Evolutionary conservation across 2,113 vertebrate genomes (phyloP), one percentile per base, ranked within the genome.

Genomic region (Spea bombifrons): DNA sequence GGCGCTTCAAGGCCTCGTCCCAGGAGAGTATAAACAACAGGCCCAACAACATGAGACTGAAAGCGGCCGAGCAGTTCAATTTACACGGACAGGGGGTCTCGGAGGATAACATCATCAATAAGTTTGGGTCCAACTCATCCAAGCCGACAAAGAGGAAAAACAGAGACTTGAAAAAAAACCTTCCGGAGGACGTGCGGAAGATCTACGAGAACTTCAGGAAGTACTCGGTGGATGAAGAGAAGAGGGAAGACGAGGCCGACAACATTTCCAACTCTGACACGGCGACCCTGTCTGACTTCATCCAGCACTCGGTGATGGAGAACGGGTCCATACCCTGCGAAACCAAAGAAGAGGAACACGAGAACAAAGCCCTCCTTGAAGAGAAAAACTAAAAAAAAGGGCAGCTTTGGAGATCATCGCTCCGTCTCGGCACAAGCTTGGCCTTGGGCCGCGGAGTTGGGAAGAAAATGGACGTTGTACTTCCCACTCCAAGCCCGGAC

Each of bases 11-110:
- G 85, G 96, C 97, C 9, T 95, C 96, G 1, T 98, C 97, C 82
- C 97, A 99, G 88, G 97, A 99, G 68, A 98, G 95, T 90, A 98
- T 99, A 81, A 94, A 98, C 88, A 94, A 93, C 83, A 95, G 95
- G 80, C 95, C 97, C 57, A 97, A 97, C 90, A 98, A 96, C 88
- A 89, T 99, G 81, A 92, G 95, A 75, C 91, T 95, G 44, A 96
- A 95, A 84, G 91, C 87, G 17, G 85, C 93, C 0, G 95, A 96
- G 68, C 84, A 90, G 13, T 94, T 96, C 71, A 92, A 92, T 81
- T 93, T 93, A 16, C 92, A 91, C 0, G 93, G 92, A 65, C 96
- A 95, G 78, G 95, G 92, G 0, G 93, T 93, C 0, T 97, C 96
- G 0, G 96, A 98, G 84, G 97, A 99, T 79, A 99, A 98, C 85